These are phyloP conservation scores for Clarias platycephalus DNA, from an alignment of 2,797 vertebrate species.

Conservation along the genomic window DNA sequence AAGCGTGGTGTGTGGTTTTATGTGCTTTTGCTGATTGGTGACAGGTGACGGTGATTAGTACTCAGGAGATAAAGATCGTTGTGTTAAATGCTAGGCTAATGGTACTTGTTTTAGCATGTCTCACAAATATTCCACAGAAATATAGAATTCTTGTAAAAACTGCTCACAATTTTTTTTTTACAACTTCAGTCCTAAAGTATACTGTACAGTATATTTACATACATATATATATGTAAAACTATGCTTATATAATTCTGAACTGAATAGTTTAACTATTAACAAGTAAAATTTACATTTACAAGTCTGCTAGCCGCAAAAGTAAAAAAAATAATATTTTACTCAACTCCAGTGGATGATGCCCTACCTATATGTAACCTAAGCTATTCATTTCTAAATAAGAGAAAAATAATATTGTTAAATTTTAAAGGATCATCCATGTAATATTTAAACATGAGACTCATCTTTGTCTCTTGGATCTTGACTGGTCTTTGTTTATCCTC, in stretches of 20 bases:
- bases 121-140: background rate
- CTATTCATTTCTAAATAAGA: background rate
- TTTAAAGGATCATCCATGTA: background rate
- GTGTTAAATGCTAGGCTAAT: background rate
- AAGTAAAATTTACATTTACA: background rate
- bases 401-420: background rate
- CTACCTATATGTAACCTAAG: background rate
- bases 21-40: too few species aligned
- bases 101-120: background rate
- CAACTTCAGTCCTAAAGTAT: background rate
- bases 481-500: background rate
- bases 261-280: background rate
- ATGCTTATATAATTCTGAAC: background rate
- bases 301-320: background rate
- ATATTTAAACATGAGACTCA: background rate
- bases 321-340: background rate
- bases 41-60: too few species aligned
- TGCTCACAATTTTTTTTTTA: background rate
- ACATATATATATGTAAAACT: background rate
- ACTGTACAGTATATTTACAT: background rate
- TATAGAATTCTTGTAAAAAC: background rate
- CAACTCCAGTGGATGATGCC: background rate
- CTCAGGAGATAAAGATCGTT: too few species aligned
- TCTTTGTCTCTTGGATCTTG: background rate
- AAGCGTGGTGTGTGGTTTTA: too few species aligned